A percentile compares a stretch with the other conserved stretches of the same genome.
Conservation (phyloP, 2,113 vertebrate species). For the Pseudopipra pipra region DNA sequence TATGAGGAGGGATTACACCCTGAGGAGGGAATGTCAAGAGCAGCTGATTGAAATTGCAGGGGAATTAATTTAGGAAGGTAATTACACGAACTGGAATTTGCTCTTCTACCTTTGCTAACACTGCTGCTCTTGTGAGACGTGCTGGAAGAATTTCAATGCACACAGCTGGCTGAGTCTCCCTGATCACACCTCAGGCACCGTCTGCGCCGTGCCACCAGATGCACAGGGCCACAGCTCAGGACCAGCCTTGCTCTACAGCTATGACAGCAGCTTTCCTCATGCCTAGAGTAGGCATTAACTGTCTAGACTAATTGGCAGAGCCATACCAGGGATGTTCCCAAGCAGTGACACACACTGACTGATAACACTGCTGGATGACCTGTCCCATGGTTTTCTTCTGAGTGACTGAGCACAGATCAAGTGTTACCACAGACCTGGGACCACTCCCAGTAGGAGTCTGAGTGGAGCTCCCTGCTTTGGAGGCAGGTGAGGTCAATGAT, state of each 20-base stretch:
- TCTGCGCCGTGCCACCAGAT: not conserved
- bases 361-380: not conserved
- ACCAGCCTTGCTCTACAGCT: not conserved
- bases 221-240: not conserved
- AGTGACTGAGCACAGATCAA: not conserved
- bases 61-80: slow-evolving; percentile 61
- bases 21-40: slow-evolving; percentile 52
- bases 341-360: not conserved
- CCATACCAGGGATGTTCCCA: accelerated
- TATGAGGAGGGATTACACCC: slow-evolving; percentile 33
- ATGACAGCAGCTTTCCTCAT: not conserved
- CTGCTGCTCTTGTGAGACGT: not conserved
- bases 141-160: slow-evolving; percentile 3
- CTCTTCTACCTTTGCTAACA: slow-evolving; percentile 45
- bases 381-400: not conserved
- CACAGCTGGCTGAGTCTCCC: not conserved
- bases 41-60: slow-evolving; percentile 59
- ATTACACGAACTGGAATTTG: slow-evolving; percentile 56
- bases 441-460: not conserved
- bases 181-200: not conserved
- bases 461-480: not conserved
- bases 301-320: not conserved
- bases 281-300: not conserved
- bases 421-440: not conserved
- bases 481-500: not conserved